phyloP scores from a whole-genome alignment of 2,113 vertebrate species.

The Triplophysa rosa region DNA sequence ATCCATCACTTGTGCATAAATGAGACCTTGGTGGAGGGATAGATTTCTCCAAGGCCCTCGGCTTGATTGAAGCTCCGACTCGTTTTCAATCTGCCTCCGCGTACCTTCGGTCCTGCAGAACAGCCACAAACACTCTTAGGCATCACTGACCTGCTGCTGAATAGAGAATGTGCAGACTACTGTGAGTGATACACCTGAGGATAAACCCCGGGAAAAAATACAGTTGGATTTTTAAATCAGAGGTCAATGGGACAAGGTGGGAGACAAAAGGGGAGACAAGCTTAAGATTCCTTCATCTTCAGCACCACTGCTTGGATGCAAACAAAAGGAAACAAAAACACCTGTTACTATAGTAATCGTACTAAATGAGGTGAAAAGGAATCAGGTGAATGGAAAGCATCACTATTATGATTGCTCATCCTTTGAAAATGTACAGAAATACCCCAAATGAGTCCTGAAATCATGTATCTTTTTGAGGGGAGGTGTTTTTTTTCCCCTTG shows the following conservation, averaged over 20 bases:
- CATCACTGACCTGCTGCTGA: slow-evolving; percentile 27
- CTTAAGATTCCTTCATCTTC: not conserved
- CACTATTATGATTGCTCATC: no score
- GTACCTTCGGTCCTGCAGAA: slow-evolving; percentile 25
- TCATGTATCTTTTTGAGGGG: no score
- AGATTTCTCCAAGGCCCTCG: slow-evolving; percentile 41
- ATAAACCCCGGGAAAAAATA: slow-evolving; percentile 38
- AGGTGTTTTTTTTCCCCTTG: no score
- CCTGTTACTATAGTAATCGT: not conserved
- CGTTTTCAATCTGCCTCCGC: slow-evolving; percentile 38
- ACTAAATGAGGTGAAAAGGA: no score
- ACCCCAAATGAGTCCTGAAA: no score
- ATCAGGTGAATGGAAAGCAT: no score
- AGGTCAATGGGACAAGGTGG: slow-evolving; percentile 50
- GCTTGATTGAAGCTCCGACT: slow-evolving; percentile 35
- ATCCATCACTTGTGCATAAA: slow-evolving; percentile 61
- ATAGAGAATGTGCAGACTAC: slow-evolving; percentile 42
- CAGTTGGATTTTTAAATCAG: slow-evolving; percentile 26
- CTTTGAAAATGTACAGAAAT: no score
- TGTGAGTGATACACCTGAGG: slow-evolving; percentile 30
- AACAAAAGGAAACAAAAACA: not conserved
- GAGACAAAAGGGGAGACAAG: not conserved
- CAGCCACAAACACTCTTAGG: slow-evolving; percentile 12
- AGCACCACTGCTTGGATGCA: no score
- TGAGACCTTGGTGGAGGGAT: slow-evolving; percentile 51